These are phyloP conservation scores for Ceyx melanurus DNA, from an alignment of 2,113 vertebrate species.

Conservation along the genomic window DNA sequence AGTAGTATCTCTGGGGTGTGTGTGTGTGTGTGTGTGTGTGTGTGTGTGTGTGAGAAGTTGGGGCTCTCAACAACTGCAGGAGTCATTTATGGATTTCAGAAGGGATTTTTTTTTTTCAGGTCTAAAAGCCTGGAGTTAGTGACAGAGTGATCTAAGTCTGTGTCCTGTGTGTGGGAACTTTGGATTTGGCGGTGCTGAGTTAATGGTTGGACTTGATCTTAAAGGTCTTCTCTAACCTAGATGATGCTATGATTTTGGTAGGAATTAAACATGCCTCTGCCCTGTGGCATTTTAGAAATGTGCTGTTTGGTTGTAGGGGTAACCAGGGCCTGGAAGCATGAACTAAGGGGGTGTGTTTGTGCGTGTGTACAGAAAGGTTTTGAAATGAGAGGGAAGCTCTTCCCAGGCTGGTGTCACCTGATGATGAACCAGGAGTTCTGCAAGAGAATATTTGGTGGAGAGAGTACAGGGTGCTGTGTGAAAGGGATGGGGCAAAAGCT, in stretches of 20 bases:
- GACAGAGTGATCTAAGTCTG: not conserved
- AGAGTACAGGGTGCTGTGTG: not conserved
- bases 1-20: not conserved
- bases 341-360: rapidly evolving
- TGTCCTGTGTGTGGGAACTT: not conserved
- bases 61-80: not conserved
- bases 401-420: not conserved
- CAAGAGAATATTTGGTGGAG: not conserved
- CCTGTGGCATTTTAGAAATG: not conserved
- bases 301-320: not conserved
- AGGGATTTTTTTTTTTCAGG: not conserved
- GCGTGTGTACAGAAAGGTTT: not conserved
- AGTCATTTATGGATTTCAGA: not conserved
- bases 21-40: too few species aligned
- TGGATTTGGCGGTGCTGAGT: not conserved
- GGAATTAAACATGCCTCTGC: not conserved
- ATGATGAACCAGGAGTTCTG: not conserved
- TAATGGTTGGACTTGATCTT: not conserved
- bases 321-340: not conserved
- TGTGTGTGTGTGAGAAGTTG: not conserved
- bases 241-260: not conserved
- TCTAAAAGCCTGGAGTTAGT: not conserved
- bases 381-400: not conserved
- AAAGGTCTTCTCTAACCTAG: not conserved
- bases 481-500: not conserved